Conservation (phyloP, 2,797 vertebrate genomes). For the Galago senegalensis region DNA sequence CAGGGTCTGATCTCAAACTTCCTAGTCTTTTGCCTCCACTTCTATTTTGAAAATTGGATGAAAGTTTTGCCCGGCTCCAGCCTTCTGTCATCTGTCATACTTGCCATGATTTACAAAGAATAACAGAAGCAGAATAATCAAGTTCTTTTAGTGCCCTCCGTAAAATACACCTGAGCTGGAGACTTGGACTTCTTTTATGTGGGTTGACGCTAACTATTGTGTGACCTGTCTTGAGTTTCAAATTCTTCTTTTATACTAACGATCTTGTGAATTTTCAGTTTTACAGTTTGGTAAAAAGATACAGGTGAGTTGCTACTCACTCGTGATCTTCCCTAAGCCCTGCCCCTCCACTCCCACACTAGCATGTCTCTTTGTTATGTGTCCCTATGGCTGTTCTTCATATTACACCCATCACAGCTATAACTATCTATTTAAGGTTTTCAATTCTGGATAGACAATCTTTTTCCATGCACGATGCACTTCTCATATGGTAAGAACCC, state of each 20-base stretch:
- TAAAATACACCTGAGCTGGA: neutral
- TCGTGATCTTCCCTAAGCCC: neutral
- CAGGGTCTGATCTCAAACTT: conserved; percentile 44
- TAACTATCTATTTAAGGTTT: conserved; percentile 17
- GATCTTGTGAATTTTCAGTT: conserved; percentile 23
- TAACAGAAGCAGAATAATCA: neutral
- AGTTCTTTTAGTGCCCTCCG: neutral
- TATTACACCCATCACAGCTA: neutral
- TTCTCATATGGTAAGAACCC: neutral
- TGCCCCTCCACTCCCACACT: neutral
- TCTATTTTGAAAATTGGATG: conserved; percentile 69
- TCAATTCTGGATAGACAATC: neutral
- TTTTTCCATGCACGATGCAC: neutral
- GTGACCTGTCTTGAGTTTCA: neutral
- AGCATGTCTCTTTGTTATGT: neutral
- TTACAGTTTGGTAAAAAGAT: neutral
- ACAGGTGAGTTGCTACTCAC: neutral
- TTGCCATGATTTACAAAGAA: conserved; percentile 6
- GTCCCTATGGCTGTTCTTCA: neutral
- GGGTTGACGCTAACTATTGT: neutral
- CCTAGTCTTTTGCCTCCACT: conserved; percentile 61
- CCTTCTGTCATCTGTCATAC: conserved; percentile 9
- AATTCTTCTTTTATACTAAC: conserved; percentile 12
- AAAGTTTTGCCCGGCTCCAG: neutral
- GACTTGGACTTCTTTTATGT: neutral